A percentile compares a stretch with the other conserved stretches of the same genome.
Evolutionary conservation across 2,888 invertebrate species (phyloP).

Genomic region (Meandrusa payeni): DNA sequence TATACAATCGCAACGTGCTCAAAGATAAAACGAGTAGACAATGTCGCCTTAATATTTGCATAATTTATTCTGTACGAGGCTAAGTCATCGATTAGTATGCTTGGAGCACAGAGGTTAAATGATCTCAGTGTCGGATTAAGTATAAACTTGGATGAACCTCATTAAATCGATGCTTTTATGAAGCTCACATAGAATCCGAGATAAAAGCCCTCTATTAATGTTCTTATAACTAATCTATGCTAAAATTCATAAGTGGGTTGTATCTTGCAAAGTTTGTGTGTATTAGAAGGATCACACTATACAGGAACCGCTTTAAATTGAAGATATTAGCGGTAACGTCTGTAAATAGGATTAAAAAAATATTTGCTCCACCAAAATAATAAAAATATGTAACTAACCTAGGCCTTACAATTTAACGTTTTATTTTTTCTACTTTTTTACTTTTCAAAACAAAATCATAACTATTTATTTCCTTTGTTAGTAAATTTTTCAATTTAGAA

Average conservation of each 20-base stretch:
- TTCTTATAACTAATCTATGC: not conserved
- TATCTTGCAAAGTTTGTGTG: no score
- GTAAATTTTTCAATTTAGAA: no score
- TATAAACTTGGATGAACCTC: constrained; percentile 15
- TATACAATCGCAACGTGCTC: constrained; percentile 12
- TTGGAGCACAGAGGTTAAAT: constrained; percentile 26
- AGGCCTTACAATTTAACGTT: no score
- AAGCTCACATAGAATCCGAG: constrained; percentile 6
- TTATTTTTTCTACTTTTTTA: no score
- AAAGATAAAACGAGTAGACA: constrained; percentile 14
- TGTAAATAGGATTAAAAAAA: no score
- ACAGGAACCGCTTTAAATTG: no score
- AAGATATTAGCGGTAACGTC: no score
- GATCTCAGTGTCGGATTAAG: constrained; percentile 20
- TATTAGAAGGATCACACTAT: no score
- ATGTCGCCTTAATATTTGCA: constrained; percentile 35
- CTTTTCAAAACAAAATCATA: no score
- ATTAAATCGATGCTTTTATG: constrained; percentile 11
- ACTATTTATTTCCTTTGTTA: no score
- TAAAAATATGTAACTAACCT: no score
- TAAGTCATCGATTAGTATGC: constrained; percentile 42
- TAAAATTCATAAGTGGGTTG: not conserved
- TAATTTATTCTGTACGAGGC: constrained; percentile 41
- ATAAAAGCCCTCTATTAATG: not conserved
- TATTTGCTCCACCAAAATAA: no score